Base-by-base conservation (phyloP, 2,113 vertebrate species). In the Nannospalax galili region DNA sequence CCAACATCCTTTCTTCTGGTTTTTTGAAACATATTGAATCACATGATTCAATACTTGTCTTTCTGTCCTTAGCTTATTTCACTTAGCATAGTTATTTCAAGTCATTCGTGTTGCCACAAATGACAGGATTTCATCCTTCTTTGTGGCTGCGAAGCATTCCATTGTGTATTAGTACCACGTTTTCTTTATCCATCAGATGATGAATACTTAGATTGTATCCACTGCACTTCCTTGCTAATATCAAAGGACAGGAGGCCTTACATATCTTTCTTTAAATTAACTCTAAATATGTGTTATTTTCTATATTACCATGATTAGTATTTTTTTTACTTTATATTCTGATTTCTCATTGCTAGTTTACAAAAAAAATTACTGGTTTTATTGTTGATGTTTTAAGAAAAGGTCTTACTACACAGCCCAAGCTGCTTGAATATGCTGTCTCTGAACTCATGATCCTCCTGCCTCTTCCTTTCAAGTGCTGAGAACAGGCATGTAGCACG, bases 321-420 rank as follows among this genome's bases (percentile, higher is more conserved):
- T 82, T 86, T 20, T 85, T 95, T 78, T 56, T 11, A n/a, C 90
- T 87, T 91, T n/a, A 40, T 96, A 90, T 96, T 96, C 48, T 90
- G 37, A 79, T 82, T 81, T 11, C 64, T 92, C 19, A 32, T 77
- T 79, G 24, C 32, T 95, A 20, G 10, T 62, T 73, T 82, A 94
- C 14, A 81, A 85, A 84, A 82, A 85, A 84, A 82, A 82, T 16
- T 26, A 37, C 48, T 64, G 17, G 67, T 69, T 88, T 94, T 77
- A 24, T 37, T 56, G 22, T 60, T 60, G 69, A 60, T 88, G 69
- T 60, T 74, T 96, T 91, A 37, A 88, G n/a, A 30, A 15, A 30
- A 24, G 15, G 48, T n/a, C 12, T 69, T n/a, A n/a, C 84, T 58
- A 5, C 7, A 11, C 26, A 70, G 84, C 35, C 22, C 65, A 86